These are phyloP conservation scores for Ips nitidus DNA, from an alignment of 1,140 invertebrate genomes.

Conservation along the genomic window DNA sequence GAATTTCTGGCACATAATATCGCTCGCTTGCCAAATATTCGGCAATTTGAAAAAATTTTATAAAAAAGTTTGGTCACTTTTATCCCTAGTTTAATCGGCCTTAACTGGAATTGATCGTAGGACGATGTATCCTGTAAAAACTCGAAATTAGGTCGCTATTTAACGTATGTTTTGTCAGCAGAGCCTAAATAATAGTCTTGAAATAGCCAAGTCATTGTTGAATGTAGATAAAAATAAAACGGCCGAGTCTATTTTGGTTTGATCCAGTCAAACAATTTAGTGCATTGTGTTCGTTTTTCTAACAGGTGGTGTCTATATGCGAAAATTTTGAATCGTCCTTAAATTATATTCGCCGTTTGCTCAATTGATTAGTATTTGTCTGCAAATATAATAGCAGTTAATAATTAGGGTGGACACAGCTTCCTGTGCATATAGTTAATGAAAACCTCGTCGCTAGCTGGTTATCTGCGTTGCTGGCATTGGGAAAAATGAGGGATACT, in stretches of 20 bases:
- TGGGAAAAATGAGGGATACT: slow-evolving; percentile 11
- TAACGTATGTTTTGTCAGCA: slow-evolving; percentile 24
- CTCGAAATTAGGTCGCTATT: slow-evolving; percentile 19
- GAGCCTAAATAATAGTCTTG: slow-evolving; percentile 17
- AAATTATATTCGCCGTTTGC: slow-evolving; percentile 22
- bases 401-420: neutral
- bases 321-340: slow-evolving; percentile 17
- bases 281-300: slow-evolving; percentile 27
- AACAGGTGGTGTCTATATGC: slow-evolving; percentile 28
- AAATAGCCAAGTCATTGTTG: slow-evolving; percentile 30
- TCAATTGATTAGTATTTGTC: slow-evolving; percentile 7
- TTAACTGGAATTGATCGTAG: neutral
- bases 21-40: too few species aligned
- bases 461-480: neutral
- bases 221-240: slow-evolving; percentile 32
- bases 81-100: neutral
- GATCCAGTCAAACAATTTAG: slow-evolving; percentile 26
- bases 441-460: neutral
- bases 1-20: too few species aligned
- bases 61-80: too few species aligned
- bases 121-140: slow-evolving; percentile 10
- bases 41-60: too few species aligned
- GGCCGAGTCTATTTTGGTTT: slow-evolving; percentile 24
- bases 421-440: neutral
- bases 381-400: neutral